Base-by-base conservation (phyloP, 1,140 invertebrate species). In the Zophobas morio region DNA sequence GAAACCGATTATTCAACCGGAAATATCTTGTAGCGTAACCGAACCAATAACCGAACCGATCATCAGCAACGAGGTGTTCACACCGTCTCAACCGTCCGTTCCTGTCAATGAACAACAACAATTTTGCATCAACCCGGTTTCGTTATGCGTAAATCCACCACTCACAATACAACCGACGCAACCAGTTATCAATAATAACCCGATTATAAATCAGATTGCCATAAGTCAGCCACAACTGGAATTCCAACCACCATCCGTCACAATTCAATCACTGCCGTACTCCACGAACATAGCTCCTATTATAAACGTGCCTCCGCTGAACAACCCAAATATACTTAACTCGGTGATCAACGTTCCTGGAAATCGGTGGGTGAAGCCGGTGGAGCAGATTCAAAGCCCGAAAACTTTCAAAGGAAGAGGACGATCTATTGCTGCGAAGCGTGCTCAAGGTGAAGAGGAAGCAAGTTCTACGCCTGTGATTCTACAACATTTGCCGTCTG, bases 401-500 rank as follows among this genome's bases (percentile, higher is more conserved):
- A 83, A 81, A 75, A 8, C 60, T 47, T 56, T 81, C 8, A 82
- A 83, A 77, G 60, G 76, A 20, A 78, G 78, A 73, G 75, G 78
- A 60, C 57, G 81, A 74, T 76, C 79, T 5, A 75, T 84, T 72
- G 75, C 82, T 51, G 77, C 81, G 6, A 84, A 84, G 75, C 77
- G 72, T 1, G 6, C n/a, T 33, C 39, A 42, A 1, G 49, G 3
- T 20, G 49, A 51, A 51, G 71, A 74, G 1, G 37, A 73, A 3
- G 53, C 78, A 78, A 36, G 49, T 78, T 34, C 86, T 8, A 87
- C 88, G 78, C 42, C 54, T 46, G 36, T 82, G 32, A 92, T 93
- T 74, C 87, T 93, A 0, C 92, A 93, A 82, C 91, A 92, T 80
- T 88, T 93, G 3, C 88, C 90, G 36, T 89, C 91, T 66, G 89